Evolutionary conservation across 2,797 vertebrate genomes (phyloP).

Genomic region (Mormyrops attenuatus): DNA sequence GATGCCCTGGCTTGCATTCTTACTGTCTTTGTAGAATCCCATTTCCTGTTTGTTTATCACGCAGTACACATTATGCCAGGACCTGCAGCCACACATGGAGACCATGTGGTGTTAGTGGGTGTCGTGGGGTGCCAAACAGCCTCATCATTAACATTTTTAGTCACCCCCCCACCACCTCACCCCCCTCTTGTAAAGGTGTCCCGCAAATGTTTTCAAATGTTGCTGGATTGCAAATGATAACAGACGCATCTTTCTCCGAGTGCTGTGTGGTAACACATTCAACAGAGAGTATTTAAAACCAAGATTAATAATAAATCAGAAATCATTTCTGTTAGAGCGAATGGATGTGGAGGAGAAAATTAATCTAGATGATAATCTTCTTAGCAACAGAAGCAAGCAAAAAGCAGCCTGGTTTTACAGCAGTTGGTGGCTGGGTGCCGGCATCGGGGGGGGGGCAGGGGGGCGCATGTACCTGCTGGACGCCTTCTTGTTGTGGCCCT

Average conservation of each 20-base stretch:
- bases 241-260: neutral
- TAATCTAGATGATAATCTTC: neutral
- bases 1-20: conserved; percentile 81
- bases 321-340: neutral
- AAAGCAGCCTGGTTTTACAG: neutral
- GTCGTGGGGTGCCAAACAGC: neutral
- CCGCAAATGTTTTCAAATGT: neutral
- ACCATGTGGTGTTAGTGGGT: neutral
- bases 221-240: neutral
- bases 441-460: neutral
- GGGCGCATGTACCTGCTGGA: conserved; percentile 76
- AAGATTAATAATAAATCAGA: neutral
- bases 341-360: neutral
- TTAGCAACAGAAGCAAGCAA: neutral
- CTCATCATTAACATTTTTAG: neutral
- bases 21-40: conserved; percentile 96
- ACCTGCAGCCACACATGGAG: conserved; percentile 60
- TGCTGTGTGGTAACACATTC: neutral
- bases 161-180: neutral
- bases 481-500: conserved; percentile 92
- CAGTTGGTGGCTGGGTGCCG: neutral
- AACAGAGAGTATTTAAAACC: neutral
- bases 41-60: conserved; percentile 95
- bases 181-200: neutral
- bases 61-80: conserved; percentile 97